phyloP scores from a whole-genome alignment of 2,888 invertebrate genomes.

The Odontothrips loti region DNA sequence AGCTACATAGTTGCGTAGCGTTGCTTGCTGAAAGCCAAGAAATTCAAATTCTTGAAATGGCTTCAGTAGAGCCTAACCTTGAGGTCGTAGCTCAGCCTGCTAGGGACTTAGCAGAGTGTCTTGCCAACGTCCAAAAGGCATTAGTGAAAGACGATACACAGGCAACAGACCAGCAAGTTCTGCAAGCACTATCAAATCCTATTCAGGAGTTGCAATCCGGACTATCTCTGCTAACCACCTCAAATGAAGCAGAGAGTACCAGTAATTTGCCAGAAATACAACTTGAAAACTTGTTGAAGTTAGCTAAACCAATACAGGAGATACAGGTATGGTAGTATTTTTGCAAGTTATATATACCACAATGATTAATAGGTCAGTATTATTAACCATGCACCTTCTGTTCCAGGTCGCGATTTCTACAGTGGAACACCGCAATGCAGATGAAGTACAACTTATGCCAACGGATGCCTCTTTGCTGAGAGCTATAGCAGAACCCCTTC shows the following conservation, averaged over 20 bases:
- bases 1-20: neutral
- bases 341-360: no score
- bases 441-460: slow-evolving; percentile 36
- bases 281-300: neutral
- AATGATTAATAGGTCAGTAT: no score
- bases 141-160: neutral
- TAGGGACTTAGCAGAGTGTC: neutral
- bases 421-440: slow-evolving; percentile 32
- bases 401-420: neutral
- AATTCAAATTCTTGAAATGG: neutral
- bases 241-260: neutral
- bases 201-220: neutral
- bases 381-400: no score
- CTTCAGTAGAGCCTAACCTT: neutral
- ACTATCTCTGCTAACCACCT: neutral
- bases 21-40: neutral
- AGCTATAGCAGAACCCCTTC: slow-evolving; percentile 47
- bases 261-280: neutral
- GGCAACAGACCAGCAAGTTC: neutral
- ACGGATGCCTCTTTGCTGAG: slow-evolving; percentile 39
- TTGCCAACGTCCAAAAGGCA: neutral
- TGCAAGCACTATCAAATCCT: neutral
- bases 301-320: neutral
- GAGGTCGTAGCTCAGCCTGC: neutral
- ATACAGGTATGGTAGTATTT: neutral